Conservation (phyloP, 2,797 vertebrate species). For the Sciurus vulgaris region DNA sequence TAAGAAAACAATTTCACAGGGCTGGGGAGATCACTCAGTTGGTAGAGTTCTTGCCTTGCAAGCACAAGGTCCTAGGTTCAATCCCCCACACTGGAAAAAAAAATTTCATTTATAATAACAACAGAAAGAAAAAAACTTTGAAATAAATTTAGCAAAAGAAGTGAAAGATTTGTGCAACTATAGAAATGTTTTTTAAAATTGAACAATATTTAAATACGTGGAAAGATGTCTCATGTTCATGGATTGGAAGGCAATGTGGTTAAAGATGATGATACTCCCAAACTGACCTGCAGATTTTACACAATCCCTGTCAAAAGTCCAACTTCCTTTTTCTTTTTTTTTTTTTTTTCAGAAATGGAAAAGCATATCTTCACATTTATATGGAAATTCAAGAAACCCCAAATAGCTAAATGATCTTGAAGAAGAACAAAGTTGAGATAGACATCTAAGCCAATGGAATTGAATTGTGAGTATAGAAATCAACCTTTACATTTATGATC, state of each 20-base stretch:
- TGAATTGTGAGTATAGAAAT: neutral
- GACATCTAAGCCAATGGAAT: neutral
- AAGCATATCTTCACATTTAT: conserved; percentile 53
- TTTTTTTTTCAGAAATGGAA: neutral
- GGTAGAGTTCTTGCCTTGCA: too few species aligned
- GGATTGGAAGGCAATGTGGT: neutral
- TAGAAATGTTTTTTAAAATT: conserved; percentile 2
- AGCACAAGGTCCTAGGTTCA: too few species aligned
- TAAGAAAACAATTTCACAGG: neutral
- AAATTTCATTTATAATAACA: neutral
- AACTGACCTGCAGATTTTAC: neutral
- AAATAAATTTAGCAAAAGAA: conserved; percentile 24
- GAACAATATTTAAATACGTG: neutral
- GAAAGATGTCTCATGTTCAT: conserved; percentile 11
- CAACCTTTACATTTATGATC: neutral
- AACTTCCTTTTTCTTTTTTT: neutral
- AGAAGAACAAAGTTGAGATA: conserved; percentile 21
- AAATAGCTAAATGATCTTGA: conserved; percentile 30
- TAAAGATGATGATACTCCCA: neutral
- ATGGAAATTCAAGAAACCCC: conserved; percentile 45
- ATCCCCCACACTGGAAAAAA: neutral
- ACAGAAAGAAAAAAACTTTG: conserved; percentile 43
- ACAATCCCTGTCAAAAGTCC: conserved; percentile 30
- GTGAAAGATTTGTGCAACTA: neutral
- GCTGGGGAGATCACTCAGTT: too few species aligned